These are phyloP conservation scores for Rhynchonycteris naso DNA, from an alignment of 2,797 vertebrate genomes.

Conservation along the genomic window DNA sequence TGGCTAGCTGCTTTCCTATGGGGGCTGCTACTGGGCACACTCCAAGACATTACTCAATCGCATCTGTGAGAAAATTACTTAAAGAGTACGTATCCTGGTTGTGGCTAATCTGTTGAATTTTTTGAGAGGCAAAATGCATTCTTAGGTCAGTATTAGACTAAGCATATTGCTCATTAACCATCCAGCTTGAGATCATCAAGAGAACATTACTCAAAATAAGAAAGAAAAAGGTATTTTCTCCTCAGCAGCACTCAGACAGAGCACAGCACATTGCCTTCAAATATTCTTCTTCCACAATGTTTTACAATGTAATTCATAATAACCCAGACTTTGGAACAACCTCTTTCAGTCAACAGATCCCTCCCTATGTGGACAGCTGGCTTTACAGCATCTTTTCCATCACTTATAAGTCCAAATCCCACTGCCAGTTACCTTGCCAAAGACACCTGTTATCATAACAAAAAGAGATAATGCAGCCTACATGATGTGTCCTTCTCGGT, in stretches of 20 bases:
- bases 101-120: slow-evolving; percentile 58
- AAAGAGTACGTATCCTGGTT: not conserved
- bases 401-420: not conserved
- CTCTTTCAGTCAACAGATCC: not conserved
- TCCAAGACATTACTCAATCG: slow-evolving; percentile 73
- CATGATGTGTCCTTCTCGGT: not conserved
- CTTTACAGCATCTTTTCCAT: not conserved
- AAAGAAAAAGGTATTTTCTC: not conserved
- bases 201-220: slow-evolving; percentile 2
- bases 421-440: not conserved
- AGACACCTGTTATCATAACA: not conserved
- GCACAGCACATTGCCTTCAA: not conserved
- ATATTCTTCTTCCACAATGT: not conserved
- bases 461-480: not conserved
- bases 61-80: slow-evolving; percentile 62
- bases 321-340: not conserved
- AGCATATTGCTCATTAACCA: slow-evolving; percentile 52
- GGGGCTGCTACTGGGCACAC: slow-evolving; percentile 60
- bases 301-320: not conserved
- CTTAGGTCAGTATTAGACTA: slow-evolving; percentile 65
- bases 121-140: slow-evolving; percentile 50
- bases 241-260: not conserved
- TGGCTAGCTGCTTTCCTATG: slow-evolving; percentile 64
- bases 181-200: slow-evolving; percentile 29
- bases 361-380: not conserved